phyloP scores from a whole-genome alignment of 1,140 invertebrate species.

The Ditylenchus dipsaci region DNA sequence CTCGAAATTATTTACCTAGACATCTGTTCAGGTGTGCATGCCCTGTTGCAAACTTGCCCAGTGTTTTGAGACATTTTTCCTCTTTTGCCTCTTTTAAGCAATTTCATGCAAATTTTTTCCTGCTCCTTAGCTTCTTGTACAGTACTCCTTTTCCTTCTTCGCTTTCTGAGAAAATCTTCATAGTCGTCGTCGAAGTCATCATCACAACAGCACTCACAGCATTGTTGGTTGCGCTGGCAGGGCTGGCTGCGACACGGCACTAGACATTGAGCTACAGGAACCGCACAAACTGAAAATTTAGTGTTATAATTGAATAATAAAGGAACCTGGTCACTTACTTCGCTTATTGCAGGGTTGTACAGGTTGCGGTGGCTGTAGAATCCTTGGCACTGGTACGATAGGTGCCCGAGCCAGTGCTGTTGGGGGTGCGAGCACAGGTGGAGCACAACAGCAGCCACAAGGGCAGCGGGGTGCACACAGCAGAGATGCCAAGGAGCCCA shows the following conservation, averaged over 20 bases:
- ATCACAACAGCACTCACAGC: constrained; percentile 7
- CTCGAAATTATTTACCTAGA: not conserved
- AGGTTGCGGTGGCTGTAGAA: constrained; percentile 11
- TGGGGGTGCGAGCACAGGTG: constrained; percentile 3
- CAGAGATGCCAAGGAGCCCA: not conserved
- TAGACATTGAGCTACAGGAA: constrained; percentile 6
- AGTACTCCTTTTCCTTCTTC: not conserved
- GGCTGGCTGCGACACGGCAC: not conserved
- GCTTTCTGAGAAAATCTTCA: not conserved
- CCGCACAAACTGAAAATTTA: not conserved
- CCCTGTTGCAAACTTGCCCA: not conserved
- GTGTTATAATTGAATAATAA: not conserved
- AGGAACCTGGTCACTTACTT: not conserved
- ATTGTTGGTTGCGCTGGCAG: not conserved
- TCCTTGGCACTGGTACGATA: not conserved
- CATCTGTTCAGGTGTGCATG: not conserved
- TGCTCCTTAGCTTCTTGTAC: not conserved
- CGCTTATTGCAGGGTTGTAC: not conserved
- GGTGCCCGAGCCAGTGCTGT: not conserved
- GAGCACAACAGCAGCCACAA: constrained; percentile 1
- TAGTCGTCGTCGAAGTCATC: constrained; percentile 1
- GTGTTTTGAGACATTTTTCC: not conserved
- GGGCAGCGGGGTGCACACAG: constrained; percentile 4
- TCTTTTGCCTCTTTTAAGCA: not conserved
- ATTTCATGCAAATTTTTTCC: not conserved